Evolutionary conservation across 2,113 vertebrate species (phyloP).

Genomic region (Uria aalge): DNA sequence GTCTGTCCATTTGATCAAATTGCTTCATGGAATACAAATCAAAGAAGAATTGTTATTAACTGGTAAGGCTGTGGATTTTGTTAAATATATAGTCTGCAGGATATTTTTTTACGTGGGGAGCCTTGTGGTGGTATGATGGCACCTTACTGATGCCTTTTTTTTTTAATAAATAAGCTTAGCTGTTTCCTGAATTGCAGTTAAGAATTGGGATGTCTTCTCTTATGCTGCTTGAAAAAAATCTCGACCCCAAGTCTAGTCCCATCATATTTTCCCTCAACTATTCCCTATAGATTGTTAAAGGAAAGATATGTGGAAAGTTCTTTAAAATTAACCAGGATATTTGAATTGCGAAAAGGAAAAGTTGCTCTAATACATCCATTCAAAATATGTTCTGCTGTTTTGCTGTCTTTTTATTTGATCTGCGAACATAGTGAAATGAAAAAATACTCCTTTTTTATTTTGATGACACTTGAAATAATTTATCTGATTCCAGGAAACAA

Average conservation of each 20-base stretch:
- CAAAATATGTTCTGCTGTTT: not conserved
- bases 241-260: not conserved
- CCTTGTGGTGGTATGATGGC: not conserved
- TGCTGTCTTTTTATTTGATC: not conserved
- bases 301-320: not conserved
- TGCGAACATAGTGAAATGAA: not conserved
- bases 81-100: not conserved
- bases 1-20: conserved; percentile 66
- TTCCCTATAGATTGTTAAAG: not conserved
- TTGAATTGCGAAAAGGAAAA: not conserved
- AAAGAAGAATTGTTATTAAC: conserved; percentile 64
- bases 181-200: not conserved
- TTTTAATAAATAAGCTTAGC: not conserved
- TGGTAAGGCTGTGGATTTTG: conserved; percentile 63
- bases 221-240: not conserved
- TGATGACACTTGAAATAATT: not conserved
- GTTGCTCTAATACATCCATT: not conserved
- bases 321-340: not conserved
- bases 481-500: not conserved
- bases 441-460: not conserved
- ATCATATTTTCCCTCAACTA: not conserved
- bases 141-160: not conserved
- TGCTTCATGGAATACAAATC: conserved; percentile 67
- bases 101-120: accelerated
- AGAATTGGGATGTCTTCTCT: not conserved